A percentile compares a stretch with the other conserved stretches of the same genome.
Conservation (phyloP, 2,888 invertebrate species). For the Phrixothrix hirtus region DNA sequence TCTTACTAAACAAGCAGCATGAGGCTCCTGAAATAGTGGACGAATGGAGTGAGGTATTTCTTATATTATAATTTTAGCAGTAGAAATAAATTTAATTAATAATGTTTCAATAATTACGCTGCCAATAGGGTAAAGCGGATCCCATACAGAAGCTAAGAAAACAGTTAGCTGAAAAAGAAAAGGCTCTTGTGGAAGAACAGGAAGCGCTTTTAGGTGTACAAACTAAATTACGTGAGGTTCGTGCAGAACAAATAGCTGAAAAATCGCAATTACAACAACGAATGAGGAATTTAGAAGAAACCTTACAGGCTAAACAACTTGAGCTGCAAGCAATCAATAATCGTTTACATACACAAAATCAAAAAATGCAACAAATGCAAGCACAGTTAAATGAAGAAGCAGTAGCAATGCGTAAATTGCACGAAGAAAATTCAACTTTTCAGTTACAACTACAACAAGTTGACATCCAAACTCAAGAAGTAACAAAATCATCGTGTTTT, state of each 20-base stretch:
- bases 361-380: constrained; percentile 67
- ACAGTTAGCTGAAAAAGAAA: constrained; percentile 86
- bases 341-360: constrained; percentile 61
- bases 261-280: constrained; percentile 62
- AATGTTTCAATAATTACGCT: not conserved
- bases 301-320: constrained; percentile 56
- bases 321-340: constrained; percentile 67
- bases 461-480: constrained; percentile 66
- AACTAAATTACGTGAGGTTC: constrained; percentile 77
- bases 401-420: constrained; percentile 57
- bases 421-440: constrained; percentile 63
- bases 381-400: constrained; percentile 63
- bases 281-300: constrained; percentile 64
- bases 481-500: constrained; percentile 22
- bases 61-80: constrained; percentile 6
- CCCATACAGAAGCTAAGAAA: constrained; percentile 84
- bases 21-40: constrained; percentile 73
- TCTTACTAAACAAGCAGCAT: constrained; percentile 86
- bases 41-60: constrained; percentile 78
- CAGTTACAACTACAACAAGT: constrained; percentile 67
- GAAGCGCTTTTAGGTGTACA: constrained; percentile 76
- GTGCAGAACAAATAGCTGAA: constrained; percentile 70
- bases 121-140: constrained; percentile 72
- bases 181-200: constrained; percentile 72
- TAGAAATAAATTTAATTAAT: not conserved